Evolutionary conservation across 2,888 invertebrate species (phyloP).

Genomic region (Odiellus spinosus): DNA sequence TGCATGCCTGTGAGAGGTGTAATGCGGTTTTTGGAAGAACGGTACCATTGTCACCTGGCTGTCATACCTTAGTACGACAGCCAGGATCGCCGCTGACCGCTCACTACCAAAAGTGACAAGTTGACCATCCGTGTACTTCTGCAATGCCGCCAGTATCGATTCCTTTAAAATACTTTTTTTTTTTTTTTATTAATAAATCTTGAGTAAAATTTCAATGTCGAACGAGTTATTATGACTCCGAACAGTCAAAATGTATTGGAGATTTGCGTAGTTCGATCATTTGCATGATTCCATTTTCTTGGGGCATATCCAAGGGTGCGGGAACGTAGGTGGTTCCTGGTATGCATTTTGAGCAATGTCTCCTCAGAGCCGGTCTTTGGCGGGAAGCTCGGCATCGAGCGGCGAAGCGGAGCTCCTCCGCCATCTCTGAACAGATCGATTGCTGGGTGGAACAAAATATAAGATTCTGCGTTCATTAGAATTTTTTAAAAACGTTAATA

Average conservation of each 20-base stretch:
- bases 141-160: too few relatives aligned
- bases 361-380: constrained; percentile 58
- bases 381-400: constrained; percentile 60
- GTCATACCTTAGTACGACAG: too few relatives aligned
- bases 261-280: constrained; percentile 50
- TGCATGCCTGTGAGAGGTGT: too few relatives aligned
- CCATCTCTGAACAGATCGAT: constrained; percentile 87
- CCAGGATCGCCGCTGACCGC: too few relatives aligned
- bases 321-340: constrained; percentile 20
- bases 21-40: too few relatives aligned
- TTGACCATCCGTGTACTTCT: too few relatives aligned
- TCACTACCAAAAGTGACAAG: too few relatives aligned
- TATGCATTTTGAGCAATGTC: constrained; percentile 53
- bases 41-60: too few relatives aligned
- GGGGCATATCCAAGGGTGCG: constrained; percentile 21
- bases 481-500: too few relatives aligned
- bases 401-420: constrained; percentile 76
- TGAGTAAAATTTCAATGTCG: too few relatives aligned
- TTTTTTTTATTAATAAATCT: too few relatives aligned
- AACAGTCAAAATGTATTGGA: constrained; percentile 13
- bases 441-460: constrained; percentile 36
- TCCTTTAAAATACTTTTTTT: too few relatives aligned
- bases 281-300: constrained; percentile 46
- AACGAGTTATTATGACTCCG: constrained; percentile 5
- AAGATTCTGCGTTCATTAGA: constrained; percentile 11